Conservation (phyloP, 1,140 invertebrate species). For the Octopus sinensis region DNA sequence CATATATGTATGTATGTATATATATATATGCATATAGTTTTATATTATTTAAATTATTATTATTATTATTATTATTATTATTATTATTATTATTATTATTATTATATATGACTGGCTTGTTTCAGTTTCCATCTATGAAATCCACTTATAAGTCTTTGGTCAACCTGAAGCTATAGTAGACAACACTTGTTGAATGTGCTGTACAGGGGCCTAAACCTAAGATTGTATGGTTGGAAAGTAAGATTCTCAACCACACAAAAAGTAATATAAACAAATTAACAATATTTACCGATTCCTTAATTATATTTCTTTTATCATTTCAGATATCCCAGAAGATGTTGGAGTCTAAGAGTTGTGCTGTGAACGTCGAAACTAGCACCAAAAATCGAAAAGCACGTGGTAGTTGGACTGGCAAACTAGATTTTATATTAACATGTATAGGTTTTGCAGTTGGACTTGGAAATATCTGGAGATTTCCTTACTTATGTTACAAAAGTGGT, state of each 20-base stretch:
- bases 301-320: neutral
- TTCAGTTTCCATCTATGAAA: too few relatives aligned
- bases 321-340: slow-evolving; percentile 3
- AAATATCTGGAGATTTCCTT: slow-evolving; percentile 92
- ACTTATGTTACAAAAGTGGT: slow-evolving; percentile 88
- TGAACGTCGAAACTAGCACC: neutral
- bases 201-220: neutral
- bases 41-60: too few relatives aligned
- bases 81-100: too few relatives aligned
- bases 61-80: too few relatives aligned
- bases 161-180: neutral
- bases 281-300: neutral
- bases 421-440: slow-evolving; percentile 59
- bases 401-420: slow-evolving; percentile 41
- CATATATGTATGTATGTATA: too few relatives aligned
- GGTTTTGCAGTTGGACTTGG: slow-evolving; percentile 69
- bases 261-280: too few relatives aligned
- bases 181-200: neutral
- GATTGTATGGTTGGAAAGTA: neutral
- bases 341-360: neutral
- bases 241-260: too few relatives aligned
- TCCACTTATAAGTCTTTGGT: neutral
- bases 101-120: too few relatives aligned
- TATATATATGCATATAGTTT: too few relatives aligned
- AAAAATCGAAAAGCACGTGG: neutral